A percentile compares a stretch with the other conserved stretches of the same genome.
These are phyloP conservation scores for human DNA, from an alignment of 2,113 vertebrate species.

Conservation along the genomic window GRCh38 chr14:104571501-104572000, in stretches of 20 bases:
- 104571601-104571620: accelerated
- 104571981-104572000: not conserved
- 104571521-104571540: not conserved
- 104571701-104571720: no score
- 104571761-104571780: accelerated
- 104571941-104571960: slow-evolving; percentile 68
- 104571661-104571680: no score
- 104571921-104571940: slow-evolving; percentile 54
- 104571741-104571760: not conserved
- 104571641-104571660: not conserved
- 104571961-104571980: slow-evolving; percentile 60
- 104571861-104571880: slow-evolving; percentile 21
- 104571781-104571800: not conserved
- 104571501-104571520: not conserved
- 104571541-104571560: no score
- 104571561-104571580: no score
- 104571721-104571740: not conserved
- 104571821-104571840: not conserved
- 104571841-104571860: slow-evolving; percentile 4
- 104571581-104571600: not conserved
- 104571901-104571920: slow-evolving; percentile 73
- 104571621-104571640: not conserved
- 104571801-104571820: not conserved
- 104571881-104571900: slow-evolving; percentile 43
- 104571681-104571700: not conserved